Evolutionary conservation across 2,113 vertebrate genomes (phyloP), one percentile per base, ranked within the genome.

Genomic region (Rattus rattus): DNA sequence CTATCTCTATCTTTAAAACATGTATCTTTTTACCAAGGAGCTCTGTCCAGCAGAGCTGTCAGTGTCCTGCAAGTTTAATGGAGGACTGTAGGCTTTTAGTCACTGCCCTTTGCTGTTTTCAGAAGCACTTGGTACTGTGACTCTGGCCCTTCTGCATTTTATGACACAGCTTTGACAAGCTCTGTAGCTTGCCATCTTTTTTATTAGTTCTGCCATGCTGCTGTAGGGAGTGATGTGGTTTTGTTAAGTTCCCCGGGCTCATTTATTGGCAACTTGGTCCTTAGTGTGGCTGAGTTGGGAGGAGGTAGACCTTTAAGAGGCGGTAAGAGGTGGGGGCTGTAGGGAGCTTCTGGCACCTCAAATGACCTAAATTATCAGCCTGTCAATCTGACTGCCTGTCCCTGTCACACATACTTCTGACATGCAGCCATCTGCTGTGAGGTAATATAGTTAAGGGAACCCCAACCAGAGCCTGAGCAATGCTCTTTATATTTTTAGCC

Each of bases 141-240:
- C 7, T 85, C 30, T 83, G 17, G 10, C 59, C 59, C 26, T 69
- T 96, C 61, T 97, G 47, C 20, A 80, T 95, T 96, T 92, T 95
- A 88, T 86, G 61, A 7, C 67, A 1, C 90, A 49, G 2, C 81
- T 94, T 88, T 87, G 70, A 54, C 43, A 77, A 70, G 22, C n/a
- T 81, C 14, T 73, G 5, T 76, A 49, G 81, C 85, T 92, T 72
- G 33, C 28, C 3, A 11, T 87, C 43, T 43, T 28, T 47, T 95
- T 84, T 39, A 11, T 75, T 9, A 83, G 73, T 65, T 81, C 79
- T 26, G 80, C 61, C 28, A 2, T 59, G 49, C 30, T 61, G 13
- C 22, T 52, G 3, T 63, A 30, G 28, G 19, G 30, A 72, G 33
- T 24, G 24, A 22, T 63, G 20, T 72, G 11, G 39, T 81, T 72